Evolutionary conservation across 2,113 vertebrate genomes (phyloP).

Genomic region (Chaetorhynchus papuensis): DNA sequence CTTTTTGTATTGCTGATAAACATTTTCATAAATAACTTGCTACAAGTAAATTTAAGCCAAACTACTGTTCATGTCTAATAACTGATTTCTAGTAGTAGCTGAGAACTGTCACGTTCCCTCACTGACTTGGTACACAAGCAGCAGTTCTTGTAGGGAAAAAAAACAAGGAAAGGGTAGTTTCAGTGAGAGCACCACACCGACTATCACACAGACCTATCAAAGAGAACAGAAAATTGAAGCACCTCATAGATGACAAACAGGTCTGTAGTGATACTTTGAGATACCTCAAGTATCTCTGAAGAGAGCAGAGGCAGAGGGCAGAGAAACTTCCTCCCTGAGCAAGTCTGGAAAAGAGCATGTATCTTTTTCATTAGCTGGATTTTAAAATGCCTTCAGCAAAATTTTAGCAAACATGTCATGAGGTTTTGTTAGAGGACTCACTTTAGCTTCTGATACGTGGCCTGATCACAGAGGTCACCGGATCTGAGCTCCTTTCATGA

Average conservation of each 20-base stretch:
- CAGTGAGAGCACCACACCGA: background rate
- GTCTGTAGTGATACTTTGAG: background rate
- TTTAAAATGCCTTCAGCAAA: background rate
- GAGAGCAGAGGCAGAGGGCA: too few relatives aligned
- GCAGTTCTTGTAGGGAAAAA: background rate
- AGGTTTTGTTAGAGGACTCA: background rate
- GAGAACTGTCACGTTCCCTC: background rate
- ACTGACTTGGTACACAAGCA: background rate
- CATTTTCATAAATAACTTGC: background rate
- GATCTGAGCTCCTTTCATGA: background rate
- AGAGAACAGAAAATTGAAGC: background rate
- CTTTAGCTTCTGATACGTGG: background rate
- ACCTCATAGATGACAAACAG: background rate
- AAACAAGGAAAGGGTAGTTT: background rate
- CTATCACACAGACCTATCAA: background rate
- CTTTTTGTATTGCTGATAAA: background rate
- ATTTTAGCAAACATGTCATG: background rate
- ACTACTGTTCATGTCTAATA: background rate
- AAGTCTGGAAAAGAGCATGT: background rate
- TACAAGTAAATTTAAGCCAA: background rate
- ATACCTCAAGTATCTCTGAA: background rate
- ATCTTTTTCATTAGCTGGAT: background rate
- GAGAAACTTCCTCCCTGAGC: background rate
- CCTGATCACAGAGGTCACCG: background rate
- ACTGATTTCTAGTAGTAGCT: background rate